Base-by-base conservation (phyloP, 2,797 vertebrate species). In the Cercopithecus diana region DNA sequence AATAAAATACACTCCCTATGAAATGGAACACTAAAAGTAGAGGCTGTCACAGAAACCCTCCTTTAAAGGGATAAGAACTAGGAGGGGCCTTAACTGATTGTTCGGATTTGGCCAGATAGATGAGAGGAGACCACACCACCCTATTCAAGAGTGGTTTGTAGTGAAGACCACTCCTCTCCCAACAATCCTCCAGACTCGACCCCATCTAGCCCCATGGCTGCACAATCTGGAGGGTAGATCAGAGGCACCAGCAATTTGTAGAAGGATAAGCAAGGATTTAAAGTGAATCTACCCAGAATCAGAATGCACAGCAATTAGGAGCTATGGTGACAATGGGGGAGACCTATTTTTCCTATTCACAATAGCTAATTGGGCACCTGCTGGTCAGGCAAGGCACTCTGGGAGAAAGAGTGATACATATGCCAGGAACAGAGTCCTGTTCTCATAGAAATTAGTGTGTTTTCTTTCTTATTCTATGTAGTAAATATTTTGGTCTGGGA, bases 1-100 rank as follows among this genome's bases (percentile, higher is more conserved):
- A 96, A 77, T 45, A 86, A 97, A 90, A 82, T 41, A 48, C 11
- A 93, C 22, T 28, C 39, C 24, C 52, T 77, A 4, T 45, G 50
- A 92, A 77, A 58, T 30, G 10, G 43, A 64, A 57, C n/a, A 14
- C 28, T 48, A 0, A 7, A 41, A 67, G 41, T 17, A 79, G 7
- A n/a, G 30, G 12, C 26, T 43, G 52, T 41, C 30, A 33, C 64
- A 36, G 36, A 85, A 72, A 50, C 41, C 9, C 9, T 50, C n/a
- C n/a, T 20, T 41, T 28, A 45, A 22, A 26, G 15, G 13, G 22
- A 1, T 55, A 17, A 50, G 22, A 84, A 61, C 7, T 17, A 45
- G 64, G 22, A 61, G 5, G 4, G 9, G 22, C 41, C 84, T 80
- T 28, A 73, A n/a, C 22, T 26, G 28, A 19, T 12, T 45, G 28